Conservation (phyloP, 2,797 vertebrate genomes). For the Zalophus californianus region DNA sequence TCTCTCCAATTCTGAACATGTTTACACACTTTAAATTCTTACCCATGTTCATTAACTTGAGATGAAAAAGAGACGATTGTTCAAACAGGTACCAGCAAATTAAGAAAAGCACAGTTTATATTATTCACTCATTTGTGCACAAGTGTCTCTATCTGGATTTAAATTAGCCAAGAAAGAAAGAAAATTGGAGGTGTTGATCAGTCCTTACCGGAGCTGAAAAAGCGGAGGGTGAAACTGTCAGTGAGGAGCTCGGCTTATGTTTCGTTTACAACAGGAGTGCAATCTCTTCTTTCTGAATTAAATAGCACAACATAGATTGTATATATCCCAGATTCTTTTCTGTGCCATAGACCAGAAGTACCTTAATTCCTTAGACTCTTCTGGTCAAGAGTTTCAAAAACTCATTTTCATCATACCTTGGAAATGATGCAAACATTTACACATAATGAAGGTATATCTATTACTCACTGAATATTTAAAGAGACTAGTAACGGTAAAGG, state of each 20-base stretch:
- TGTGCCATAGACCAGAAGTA: not conserved
- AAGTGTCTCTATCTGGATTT: not conserved
- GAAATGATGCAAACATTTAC: not conserved
- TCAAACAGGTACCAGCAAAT: slow-evolving; percentile 19
- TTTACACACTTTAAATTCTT: not conserved
- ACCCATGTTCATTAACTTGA: not conserved
- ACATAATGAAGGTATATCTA: not conserved
- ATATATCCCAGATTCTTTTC: not conserved
- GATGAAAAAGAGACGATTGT: not conserved
- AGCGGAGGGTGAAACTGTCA: not conserved
- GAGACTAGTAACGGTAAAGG: not conserved
- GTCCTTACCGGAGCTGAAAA: not conserved
- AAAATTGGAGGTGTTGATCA: not conserved
- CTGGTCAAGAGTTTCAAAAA: slow-evolving; percentile 23
- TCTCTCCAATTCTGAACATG: not conserved
- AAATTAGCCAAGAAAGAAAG: not conserved
- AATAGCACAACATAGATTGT: not conserved
- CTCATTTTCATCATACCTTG: not conserved
- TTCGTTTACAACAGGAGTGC: not conserved
- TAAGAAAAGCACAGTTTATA: slow-evolving; percentile 11
- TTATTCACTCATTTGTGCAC: slow-evolving; percentile 18
- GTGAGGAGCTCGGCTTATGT: not conserved
- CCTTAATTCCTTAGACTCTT: not conserved
- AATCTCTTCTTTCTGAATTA: not conserved
- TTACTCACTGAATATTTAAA: not conserved